Conservation (phyloP, 2,113 vertebrate species). For the Bujurquina vittata region DNA sequence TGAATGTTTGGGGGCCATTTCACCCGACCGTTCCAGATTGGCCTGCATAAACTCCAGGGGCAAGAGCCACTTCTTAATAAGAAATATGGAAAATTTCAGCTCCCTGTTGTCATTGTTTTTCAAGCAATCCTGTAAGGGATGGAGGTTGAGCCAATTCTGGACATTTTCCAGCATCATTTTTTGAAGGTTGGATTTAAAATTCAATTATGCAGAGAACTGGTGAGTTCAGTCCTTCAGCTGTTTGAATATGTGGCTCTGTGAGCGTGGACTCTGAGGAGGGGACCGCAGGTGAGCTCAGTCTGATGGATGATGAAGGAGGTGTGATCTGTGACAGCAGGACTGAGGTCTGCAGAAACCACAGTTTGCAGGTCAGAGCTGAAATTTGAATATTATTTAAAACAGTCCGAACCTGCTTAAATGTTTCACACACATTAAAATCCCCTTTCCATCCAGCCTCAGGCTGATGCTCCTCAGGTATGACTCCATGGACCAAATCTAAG, state of each 20-base stretch:
- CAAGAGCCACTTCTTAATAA: background rate
- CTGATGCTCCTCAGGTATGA: background rate
- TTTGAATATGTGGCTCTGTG: no score
- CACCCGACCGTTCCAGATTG: no score
- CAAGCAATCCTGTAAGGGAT: background rate
- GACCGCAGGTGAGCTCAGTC: background rate
- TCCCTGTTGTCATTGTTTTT: background rate
- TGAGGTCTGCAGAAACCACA: no score
- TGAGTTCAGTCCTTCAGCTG: background rate
- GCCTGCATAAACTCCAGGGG: background rate
- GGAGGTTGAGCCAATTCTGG: background rate
- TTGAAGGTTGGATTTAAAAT: no score
- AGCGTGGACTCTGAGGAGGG: background rate
- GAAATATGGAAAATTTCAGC: background rate
- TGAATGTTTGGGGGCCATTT: no score
- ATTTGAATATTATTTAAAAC: no score
- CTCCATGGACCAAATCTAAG: background rate
- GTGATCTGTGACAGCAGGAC: background rate
- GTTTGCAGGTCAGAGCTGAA: background rate
- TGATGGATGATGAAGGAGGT: background rate
- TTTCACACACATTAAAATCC: background rate
- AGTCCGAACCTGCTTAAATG: background rate
- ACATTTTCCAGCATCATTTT: no score
- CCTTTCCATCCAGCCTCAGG: background rate
- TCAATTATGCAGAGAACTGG: background rate